These are phyloP conservation scores for Drosophila mercatorum DNA, from an alignment of 2,888 invertebrate genomes.

Conservation along the genomic window DNA sequence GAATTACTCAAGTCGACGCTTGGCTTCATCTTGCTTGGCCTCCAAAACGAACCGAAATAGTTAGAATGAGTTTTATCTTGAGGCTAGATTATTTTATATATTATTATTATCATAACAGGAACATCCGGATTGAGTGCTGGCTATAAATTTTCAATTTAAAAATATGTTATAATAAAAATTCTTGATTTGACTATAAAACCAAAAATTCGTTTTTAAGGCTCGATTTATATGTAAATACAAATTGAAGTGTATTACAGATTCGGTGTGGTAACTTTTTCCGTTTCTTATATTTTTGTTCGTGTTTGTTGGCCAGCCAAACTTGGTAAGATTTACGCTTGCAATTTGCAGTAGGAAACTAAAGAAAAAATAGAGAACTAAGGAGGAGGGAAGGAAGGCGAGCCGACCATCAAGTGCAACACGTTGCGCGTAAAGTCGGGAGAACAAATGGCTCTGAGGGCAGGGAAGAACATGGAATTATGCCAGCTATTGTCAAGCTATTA, in stretches of 20 bases:
- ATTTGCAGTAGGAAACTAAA: slow-evolving; percentile 53
- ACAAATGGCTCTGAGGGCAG: slow-evolving; percentile 16
- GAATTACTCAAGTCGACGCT: slow-evolving; percentile 62
- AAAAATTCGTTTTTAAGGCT: neutral
- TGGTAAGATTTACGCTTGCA: slow-evolving; percentile 69
- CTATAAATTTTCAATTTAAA: neutral
- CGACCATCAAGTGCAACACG: slow-evolving; percentile 69
- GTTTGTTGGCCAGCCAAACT: slow-evolving; percentile 42
- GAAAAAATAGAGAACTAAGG: slow-evolving; percentile 11
- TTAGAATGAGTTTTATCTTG: neutral
- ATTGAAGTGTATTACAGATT: slow-evolving; percentile 31
- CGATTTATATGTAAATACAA: neutral
- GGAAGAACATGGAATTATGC: slow-evolving; percentile 41
- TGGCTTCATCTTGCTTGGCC: slow-evolving; percentile 17
- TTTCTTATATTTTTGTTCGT: slow-evolving; percentile 23
- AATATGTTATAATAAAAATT: too few species aligned
- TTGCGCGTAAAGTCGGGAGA: slow-evolving; percentile 42
- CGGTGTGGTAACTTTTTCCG: slow-evolving; percentile 15
- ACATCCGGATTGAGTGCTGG: neutral
- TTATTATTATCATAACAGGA: too few species aligned
- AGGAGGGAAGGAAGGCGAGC: slow-evolving; percentile 11
- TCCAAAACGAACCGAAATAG: neutral
- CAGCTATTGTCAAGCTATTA: slow-evolving; percentile 45
- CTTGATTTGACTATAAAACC: neutral
- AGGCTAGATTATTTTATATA: neutral